These are phyloP conservation scores for Ctenodactylus gundi DNA, from an alignment of 2,113 vertebrate species.

Conservation along the genomic window DNA sequence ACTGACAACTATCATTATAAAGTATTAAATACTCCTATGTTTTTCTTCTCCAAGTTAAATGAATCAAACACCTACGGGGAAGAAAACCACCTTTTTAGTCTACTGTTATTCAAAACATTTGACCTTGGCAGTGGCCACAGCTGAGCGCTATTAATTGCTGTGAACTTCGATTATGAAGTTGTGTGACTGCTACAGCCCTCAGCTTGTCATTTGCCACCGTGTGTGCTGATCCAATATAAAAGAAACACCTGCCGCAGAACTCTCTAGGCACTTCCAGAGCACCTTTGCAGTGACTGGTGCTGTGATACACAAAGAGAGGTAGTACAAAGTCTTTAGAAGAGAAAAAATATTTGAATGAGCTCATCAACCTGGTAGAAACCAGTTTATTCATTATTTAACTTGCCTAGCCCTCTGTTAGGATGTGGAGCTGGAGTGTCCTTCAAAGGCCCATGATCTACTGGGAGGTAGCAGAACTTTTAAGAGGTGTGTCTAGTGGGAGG, in stretches of 20 bases:
- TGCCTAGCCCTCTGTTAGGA: not conserved
- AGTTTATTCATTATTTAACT: not conserved
- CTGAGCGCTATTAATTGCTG: not conserved
- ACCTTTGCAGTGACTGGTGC: not conserved
- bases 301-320: not conserved
- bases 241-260: conserved; percentile 63
- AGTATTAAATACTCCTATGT: not conserved
- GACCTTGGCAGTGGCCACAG: not conserved
- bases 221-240: conserved; percentile 28
- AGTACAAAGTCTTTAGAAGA: not conserved
- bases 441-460: not conserved
- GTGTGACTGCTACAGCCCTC: not conserved
- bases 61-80: not conserved
- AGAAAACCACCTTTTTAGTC: not conserved
- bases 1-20: not conserved
- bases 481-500: not conserved
- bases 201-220: not conserved
- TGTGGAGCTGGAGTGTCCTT: not conserved
- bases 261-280: not conserved
- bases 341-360: not conserved
- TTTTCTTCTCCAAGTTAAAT: conserved; percentile 37
- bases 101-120: not conserved
- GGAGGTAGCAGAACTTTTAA: not conserved
- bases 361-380: conserved; percentile 23
- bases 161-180: not conserved